Percentiles rank a stretch among this genome's conserved stretches.
Evolutionary conservation across 2,113 vertebrate species (phyloP).

Genomic region (Mesoclemmys tuberculata): DNA sequence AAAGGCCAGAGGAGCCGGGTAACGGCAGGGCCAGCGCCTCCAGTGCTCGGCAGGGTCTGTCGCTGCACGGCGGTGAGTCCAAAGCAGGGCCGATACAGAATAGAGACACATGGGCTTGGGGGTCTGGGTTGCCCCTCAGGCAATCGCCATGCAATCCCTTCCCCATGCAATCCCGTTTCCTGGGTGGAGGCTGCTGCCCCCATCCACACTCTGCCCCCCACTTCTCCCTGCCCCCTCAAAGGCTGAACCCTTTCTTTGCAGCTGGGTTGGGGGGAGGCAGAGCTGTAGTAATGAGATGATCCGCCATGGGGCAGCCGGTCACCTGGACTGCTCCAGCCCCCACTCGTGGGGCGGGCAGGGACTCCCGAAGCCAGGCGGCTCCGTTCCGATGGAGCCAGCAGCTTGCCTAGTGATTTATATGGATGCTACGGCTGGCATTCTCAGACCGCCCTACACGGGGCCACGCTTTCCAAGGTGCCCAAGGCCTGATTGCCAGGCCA

Average conservation of each 20-base stretch:
- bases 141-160: neutral
- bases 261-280: neutral
- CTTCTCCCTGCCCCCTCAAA: neutral
- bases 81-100: neutral
- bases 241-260: neutral
- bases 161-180: neutral
- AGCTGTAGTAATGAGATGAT: neutral
- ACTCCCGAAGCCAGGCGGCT: neutral
- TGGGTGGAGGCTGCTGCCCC: neutral
- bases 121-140: neutral
- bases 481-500: neutral
- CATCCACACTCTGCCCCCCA: neutral
- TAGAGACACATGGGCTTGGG: neutral
- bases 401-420: neutral
- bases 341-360: neutral
- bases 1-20: neutral
- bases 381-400: neutral
- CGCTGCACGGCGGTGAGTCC: neutral
- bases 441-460: neutral
- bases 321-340: neutral
- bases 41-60: neutral
- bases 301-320: no score
- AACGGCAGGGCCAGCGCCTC: neutral
- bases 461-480: neutral
- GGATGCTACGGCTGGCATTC: neutral